Base-by-base conservation (phyloP, 2,797 vertebrate species). In the Apogon talboti region DNA sequence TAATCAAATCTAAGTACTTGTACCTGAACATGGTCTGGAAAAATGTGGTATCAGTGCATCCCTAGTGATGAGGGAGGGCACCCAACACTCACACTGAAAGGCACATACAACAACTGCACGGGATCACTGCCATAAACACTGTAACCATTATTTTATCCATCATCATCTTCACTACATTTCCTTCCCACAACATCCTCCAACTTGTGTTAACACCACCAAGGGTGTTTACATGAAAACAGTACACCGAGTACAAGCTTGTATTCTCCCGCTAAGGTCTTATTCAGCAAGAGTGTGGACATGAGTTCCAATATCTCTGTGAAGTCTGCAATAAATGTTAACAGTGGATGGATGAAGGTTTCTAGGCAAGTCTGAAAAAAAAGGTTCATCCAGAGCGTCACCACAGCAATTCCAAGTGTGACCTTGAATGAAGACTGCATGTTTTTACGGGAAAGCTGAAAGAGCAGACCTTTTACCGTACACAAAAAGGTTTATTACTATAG, bases 111-210 rank as follows among this genome's bases (percentile, higher is more conserved):
- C 11, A 45, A 6, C 46, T 37, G 53, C 64, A 70, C 57, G 45
- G 14, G 9, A 52, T 52, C 63, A 37, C 42, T 11, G 37, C 43
- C 11, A 41, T 57, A 68, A 76, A 78, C 78, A 73, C 33, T 7
- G 37, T 21, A 82, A 66, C 83, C 76, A 59, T 70, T 77, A 76
- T 66, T 86, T 87, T 63, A 82, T 84, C 78, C 28, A n/a, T 91
- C 87, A 82, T 79, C 76, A 44, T 67, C 78, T 80, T 60, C 71
- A 71, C 74, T 66, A 59, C 51, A 15, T 37, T 45, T 75, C 71
- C 73, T 68, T 18, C 66, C 46, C 46, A 68, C 46, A 85, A 79
- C 81, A 83, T 78, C 82, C 59, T 62, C 10, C 0, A 40, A 28
- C 47, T 46, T 41, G 24, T 75, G 56, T 83, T 76, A 80, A 85